These are phyloP conservation scores for Terrapene triunguis DNA, from an alignment of 2,113 vertebrate genomes.

Conservation along the genomic window DNA sequence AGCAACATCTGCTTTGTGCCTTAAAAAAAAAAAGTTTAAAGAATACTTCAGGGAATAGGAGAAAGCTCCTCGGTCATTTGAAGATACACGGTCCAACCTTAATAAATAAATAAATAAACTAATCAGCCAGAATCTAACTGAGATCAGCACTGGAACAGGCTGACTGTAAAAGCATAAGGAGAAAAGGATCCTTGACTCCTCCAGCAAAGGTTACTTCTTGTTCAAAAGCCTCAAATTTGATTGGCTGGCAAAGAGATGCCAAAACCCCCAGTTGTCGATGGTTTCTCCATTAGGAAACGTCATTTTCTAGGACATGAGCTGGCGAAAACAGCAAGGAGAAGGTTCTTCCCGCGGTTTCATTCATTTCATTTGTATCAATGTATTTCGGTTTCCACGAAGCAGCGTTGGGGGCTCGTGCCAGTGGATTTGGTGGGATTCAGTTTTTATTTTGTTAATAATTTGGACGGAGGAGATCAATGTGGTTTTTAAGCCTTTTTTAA, in stretches of 20 bases:
- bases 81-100: neutral
- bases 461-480: neutral
- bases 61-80: neutral
- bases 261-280: neutral
- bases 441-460: neutral
- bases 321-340: neutral
- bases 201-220: neutral
- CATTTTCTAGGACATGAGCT: neutral
- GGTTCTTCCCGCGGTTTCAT: neutral
- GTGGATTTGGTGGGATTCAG: neutral
- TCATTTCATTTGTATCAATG: neutral
- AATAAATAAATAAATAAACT: too few relatives aligned
- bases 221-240: neutral
- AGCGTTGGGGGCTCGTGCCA: neutral
- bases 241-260: neutral
- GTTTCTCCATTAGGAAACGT: neutral
- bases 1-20: neutral
- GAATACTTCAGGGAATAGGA: neutral
- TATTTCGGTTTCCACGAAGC: neutral
- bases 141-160: neutral
- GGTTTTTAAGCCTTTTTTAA: neutral
- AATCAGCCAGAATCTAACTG: neutral
- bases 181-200: neutral
- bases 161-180: neutral
- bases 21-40: neutral